phyloP scores from a whole-genome alignment of 2,113 vertebrate genomes.

The Corydoras sp. region DNA sequence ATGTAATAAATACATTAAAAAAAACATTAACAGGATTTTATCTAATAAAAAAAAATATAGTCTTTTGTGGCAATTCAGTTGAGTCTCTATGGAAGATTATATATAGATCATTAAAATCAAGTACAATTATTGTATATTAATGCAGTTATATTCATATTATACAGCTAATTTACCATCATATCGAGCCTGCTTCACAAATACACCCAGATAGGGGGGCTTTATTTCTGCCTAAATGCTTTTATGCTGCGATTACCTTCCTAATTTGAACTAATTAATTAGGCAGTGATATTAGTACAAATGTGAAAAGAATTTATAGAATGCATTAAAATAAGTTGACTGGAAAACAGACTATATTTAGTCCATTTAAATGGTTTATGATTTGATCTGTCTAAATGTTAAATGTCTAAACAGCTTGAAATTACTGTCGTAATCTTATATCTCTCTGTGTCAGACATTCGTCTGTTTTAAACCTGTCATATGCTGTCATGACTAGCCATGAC shows the following conservation, averaged over 20 bases:
- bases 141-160: neutral
- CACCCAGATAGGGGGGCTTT: conserved; percentile 37
- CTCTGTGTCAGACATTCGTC: neutral
- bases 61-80: too few species aligned
- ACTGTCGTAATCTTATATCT: neutral
- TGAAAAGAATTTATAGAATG: conserved; percentile 17
- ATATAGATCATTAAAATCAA: too few species aligned
- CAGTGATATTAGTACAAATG: conserved; percentile 36
- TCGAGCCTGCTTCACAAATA: conserved; percentile 18
- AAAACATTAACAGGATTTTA: too few species aligned
- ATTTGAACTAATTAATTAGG: conserved; percentile 51
- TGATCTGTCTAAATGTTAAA: neutral
- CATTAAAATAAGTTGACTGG: conserved; percentile 39
- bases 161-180: conserved; percentile 16
- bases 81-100: too few species aligned
- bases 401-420: neutral
- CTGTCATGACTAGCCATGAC: too few species aligned
- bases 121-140: too few species aligned
- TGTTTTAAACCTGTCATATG: too few species aligned
- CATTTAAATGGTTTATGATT: neutral
- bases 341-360: neutral
- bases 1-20: too few species aligned
- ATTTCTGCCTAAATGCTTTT: conserved; percentile 49
- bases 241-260: conserved; percentile 59
- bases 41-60: too few species aligned